Evolutionary conservation across 1,140 invertebrate genomes (phyloP).

Genomic region (Zaprionus tsacasi): DNA sequence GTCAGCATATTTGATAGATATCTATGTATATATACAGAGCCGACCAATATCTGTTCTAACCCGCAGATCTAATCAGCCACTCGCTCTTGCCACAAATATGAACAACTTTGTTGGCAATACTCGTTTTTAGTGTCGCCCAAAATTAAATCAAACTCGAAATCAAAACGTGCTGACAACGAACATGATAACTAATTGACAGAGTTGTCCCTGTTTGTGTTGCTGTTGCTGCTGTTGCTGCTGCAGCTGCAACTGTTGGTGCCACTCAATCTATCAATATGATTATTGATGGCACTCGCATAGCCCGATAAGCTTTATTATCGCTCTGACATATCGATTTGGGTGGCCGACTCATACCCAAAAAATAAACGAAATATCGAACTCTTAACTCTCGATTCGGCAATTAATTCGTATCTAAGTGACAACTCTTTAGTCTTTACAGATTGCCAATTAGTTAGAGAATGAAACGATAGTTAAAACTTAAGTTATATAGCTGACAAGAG

Average conservation of each 20-base stretch:
- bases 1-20: slow-evolving; percentile 53
- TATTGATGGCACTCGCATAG: slow-evolving; percentile 16
- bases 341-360: too few relatives aligned
- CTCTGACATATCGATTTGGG: slow-evolving; percentile 12
- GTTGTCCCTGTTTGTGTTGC: slow-evolving; percentile 22
- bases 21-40: neutral
- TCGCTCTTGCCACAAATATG: slow-evolving; percentile 13
- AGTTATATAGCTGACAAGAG: neutral
- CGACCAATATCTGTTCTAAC: neutral
- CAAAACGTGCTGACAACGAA: slow-evolving; percentile 71
- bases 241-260: slow-evolving; percentile 17
- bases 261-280: slow-evolving; percentile 33
- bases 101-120: slow-evolving; percentile 9
- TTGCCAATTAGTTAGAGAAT: neutral
- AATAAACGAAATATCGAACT: slow-evolving; percentile 22
- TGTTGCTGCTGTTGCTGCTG: slow-evolving; percentile 35
- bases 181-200: slow-evolving; percentile 81
- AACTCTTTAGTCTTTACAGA: neutral
- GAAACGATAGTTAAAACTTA: neutral
- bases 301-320: slow-evolving; percentile 32
- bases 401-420: slow-evolving; percentile 4
- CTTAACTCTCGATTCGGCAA: neutral
- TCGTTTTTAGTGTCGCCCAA: slow-evolving; percentile 44
- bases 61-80: slow-evolving; percentile 31
- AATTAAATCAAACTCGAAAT: slow-evolving; percentile 78